A percentile compares a stretch with the other conserved stretches of the same genome.
Evolutionary conservation across 2,797 vertebrate genomes (phyloP).

Genomic region (Lithobates pipiens): DNA sequence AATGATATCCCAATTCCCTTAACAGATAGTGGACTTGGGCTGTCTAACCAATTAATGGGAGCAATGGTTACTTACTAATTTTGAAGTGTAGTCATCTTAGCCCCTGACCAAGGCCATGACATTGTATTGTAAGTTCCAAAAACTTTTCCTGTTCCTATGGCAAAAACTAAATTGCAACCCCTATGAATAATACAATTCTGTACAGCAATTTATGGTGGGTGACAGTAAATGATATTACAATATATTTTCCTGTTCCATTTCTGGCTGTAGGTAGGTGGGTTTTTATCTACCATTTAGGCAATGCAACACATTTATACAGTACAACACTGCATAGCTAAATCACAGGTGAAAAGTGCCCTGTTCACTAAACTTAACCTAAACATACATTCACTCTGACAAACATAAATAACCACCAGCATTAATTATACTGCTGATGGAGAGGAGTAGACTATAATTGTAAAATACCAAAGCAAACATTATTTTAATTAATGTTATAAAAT

Average conservation of each 20-base stretch:
- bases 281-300: neutral
- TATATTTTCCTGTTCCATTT: neutral
- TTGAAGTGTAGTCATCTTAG: too few species aligned
- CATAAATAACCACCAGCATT: constrained; percentile 49
- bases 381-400: constrained; percentile 30
- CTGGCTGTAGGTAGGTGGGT: neutral
- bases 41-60: too few species aligned
- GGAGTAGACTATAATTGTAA: constrained; percentile 50
- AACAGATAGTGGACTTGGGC: too few species aligned
- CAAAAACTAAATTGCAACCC: too few species aligned
- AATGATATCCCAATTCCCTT: neutral
- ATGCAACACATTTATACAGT: neutral
- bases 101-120: too few species aligned
- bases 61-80: too few species aligned
- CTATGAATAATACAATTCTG: too few species aligned
- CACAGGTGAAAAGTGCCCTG: constrained; percentile 13
- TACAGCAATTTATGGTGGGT: neutral
- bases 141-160: too few species aligned
- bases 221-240: neutral
- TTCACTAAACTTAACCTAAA: constrained; percentile 32
- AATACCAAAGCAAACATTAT: constrained; percentile 56
- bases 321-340: neutral
- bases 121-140: too few species aligned
- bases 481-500: constrained; percentile 55
- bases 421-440: constrained; percentile 50